Evolutionary conservation across 2,888 invertebrate genomes (phyloP).

Genomic region (Pilophorus perplexus): DNA sequence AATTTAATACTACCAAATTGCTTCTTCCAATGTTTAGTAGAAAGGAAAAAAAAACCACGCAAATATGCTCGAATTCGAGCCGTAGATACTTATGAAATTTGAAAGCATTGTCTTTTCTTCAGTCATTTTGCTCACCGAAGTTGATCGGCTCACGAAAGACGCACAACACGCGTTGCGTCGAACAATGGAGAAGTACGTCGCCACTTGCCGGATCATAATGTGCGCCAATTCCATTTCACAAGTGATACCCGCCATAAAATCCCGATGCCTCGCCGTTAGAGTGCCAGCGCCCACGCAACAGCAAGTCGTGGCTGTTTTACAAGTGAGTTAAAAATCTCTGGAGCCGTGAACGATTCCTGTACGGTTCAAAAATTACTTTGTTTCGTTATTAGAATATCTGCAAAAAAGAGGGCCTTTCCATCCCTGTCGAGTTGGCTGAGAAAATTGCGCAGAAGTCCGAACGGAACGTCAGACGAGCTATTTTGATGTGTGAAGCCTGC

Average conservation of each 20-base stretch:
- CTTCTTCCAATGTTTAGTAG: too few species aligned
- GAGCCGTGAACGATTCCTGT: not conserved
- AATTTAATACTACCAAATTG: too few species aligned
- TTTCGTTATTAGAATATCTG: constrained; percentile 60
- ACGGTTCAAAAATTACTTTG: constrained; percentile 27
- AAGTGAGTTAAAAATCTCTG: constrained; percentile 49
- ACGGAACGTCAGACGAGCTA: constrained; percentile 85
- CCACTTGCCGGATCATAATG: constrained; percentile 89
- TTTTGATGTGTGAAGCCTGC: constrained; percentile 91
- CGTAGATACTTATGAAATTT: too few species aligned
- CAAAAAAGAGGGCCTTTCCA: constrained; percentile 74
- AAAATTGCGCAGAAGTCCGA: constrained; percentile 76
- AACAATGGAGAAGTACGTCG: constrained; percentile 98
- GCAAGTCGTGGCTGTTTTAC: constrained; percentile 68
- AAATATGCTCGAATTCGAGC: too few species aligned
- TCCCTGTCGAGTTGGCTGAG: constrained; percentile 73
- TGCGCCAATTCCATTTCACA: constrained; percentile 92
- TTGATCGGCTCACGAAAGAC: constrained; percentile 91
- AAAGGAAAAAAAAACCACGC: too few species aligned
- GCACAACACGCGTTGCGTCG: constrained; percentile 96
- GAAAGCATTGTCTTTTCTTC: constrained; percentile 38
- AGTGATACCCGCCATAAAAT: constrained; percentile 94
- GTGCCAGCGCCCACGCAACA: constrained; percentile 81
- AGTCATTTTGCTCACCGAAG: constrained; percentile 93
- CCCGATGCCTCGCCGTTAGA: constrained; percentile 88